These are phyloP conservation scores for Aphelinus atriplicis DNA, from an alignment of 1,140 invertebrate genomes.

Conservation along the genomic window DNA sequence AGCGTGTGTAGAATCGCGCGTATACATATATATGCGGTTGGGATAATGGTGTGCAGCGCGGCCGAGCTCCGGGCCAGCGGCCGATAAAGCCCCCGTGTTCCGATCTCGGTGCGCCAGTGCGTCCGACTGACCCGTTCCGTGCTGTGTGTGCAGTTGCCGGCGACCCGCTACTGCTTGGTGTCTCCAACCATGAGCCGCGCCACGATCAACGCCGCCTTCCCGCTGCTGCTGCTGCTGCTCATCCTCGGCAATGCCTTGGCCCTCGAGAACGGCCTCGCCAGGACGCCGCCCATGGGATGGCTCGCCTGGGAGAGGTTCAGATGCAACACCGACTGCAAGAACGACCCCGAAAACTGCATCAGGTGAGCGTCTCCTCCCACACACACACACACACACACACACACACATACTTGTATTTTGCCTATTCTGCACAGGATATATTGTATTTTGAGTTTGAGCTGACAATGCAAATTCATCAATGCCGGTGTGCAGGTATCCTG, in stretches of 20 bases:
- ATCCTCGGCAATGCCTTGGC: constrained; percentile 36
- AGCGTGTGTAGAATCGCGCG: neutral
- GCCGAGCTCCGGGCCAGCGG: too few species aligned
- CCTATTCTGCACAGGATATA: neutral
- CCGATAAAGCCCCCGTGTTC: too few species aligned
- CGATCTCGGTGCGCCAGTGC: neutral
- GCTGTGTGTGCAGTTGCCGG: neutral
- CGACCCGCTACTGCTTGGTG: neutral
- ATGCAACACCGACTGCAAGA: constrained; percentile 92
- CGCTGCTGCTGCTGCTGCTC: constrained; percentile 6
- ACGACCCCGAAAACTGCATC: constrained; percentile 92
- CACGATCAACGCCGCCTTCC: too few species aligned
- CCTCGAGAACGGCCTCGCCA: constrained; percentile 85
- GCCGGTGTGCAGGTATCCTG: too few species aligned
- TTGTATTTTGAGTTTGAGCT: neutral
- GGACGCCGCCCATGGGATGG: constrained; percentile 90
- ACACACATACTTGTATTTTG: neutral
- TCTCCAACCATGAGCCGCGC: too few species aligned
- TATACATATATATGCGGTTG: too few species aligned
- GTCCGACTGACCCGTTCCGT: neutral
- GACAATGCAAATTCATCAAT: too few species aligned
- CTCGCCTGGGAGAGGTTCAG: constrained; percentile 93
- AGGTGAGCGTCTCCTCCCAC: constrained; percentile 70
- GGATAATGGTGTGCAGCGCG: neutral
- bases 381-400: too few species aligned